Evolutionary conservation across 2,113 vertebrate species (phyloP).

Genomic region (Phrynocephalus versicolor): DNA sequence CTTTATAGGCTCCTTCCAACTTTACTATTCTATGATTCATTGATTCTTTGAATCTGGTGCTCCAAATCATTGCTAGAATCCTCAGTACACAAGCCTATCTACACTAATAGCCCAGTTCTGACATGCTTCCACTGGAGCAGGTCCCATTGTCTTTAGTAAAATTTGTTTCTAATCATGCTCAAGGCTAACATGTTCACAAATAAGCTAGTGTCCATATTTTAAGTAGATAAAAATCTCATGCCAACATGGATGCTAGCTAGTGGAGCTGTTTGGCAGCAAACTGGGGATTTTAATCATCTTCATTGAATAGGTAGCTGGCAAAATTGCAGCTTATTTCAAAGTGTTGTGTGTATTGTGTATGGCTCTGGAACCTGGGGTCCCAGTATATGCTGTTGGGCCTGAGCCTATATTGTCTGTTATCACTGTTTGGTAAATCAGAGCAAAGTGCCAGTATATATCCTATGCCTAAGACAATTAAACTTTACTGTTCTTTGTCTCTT

Average conservation of each 20-base stretch:
- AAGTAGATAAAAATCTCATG: neutral
- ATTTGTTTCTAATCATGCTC: neutral
- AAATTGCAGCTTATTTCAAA: neutral
- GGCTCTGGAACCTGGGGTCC: neutral
- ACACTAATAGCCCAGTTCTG: neutral
- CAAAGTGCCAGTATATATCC: constrained; percentile 59
- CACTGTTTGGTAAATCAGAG: constrained; percentile 52
- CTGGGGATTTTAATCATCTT: neutral
- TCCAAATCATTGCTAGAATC: neutral
- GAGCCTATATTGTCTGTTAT: constrained; percentile 55
- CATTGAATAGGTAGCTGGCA: neutral
- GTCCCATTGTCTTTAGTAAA: neutral
- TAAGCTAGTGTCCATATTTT: neutral
- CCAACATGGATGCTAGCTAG: neutral
- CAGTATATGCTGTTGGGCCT: constrained; percentile 19
- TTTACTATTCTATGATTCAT: too few species aligned
- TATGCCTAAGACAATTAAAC: constrained; percentile 63
- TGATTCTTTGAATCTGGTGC: neutral
- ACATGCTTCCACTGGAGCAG: neutral
- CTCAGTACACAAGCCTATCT: neutral
- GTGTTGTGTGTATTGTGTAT: neutral
- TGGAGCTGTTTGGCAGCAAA: neutral
- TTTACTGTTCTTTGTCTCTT: constrained; percentile 63
- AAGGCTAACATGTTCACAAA: neutral
- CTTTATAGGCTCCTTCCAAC: too few species aligned